phyloP scores from a whole-genome alignment of 2,113 vertebrate species.

The Tachycineta bicolor region DNA sequence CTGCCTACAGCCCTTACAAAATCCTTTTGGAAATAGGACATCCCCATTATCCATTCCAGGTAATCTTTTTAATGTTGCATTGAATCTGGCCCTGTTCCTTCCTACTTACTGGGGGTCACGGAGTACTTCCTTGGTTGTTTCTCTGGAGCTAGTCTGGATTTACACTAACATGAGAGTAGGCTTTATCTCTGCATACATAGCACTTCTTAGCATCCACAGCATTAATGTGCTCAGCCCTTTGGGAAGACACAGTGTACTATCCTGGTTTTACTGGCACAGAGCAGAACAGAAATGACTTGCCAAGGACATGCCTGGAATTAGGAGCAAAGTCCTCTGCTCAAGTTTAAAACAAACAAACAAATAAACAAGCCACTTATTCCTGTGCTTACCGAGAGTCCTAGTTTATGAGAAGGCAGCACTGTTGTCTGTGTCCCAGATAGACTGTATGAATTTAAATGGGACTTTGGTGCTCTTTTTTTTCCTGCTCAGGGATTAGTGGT shows the following conservation, averaged over 20 bases:
- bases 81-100: not conserved
- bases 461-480: not conserved
- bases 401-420: not conserved
- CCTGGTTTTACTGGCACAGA: not conserved
- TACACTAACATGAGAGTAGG: not conserved
- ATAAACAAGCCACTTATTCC: not conserved
- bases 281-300: not conserved
- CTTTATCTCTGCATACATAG: not conserved
- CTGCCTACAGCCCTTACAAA: not conserved
- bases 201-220: not conserved
- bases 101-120: not conserved
- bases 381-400: not conserved
- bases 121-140: not conserved
- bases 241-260: not conserved
- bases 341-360: constrained; percentile 16
- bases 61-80: not conserved
- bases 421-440: not conserved
- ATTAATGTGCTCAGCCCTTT: not conserved
- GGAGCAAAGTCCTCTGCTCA: not conserved
- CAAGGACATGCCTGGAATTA: constrained; percentile 2
- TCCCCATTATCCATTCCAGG: not conserved
- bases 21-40: not conserved
- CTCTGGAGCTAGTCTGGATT: not conserved
- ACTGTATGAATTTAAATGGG: not conserved
- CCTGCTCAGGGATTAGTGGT: not conserved